Percentiles rank a stretch among this genome's conserved stretches.
Evolutionary conservation across 2,888 invertebrate species (phyloP).

Genomic region (Pogonocherus hispidulus): DNA sequence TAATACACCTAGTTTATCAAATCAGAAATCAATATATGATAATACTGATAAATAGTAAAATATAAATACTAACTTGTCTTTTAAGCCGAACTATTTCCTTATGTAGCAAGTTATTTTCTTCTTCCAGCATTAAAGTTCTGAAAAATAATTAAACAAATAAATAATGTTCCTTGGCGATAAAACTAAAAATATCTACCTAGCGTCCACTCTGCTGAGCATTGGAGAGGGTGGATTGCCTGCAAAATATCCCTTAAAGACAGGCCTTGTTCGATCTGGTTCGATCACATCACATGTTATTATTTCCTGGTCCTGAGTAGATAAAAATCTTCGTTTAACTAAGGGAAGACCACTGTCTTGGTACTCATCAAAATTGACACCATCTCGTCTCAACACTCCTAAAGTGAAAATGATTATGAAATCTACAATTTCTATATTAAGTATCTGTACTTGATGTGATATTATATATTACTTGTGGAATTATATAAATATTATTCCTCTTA

Average conservation of each 20-base stretch:
- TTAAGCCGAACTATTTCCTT: constrained; percentile 80
- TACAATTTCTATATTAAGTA: too few relatives aligned
- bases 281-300: constrained; percentile 51
- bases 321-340: constrained; percentile 63
- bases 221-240: constrained; percentile 64
- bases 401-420: constrained; percentile 15
- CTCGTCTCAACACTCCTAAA: constrained; percentile 53
- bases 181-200: constrained; percentile 54
- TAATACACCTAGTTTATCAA: too few relatives aligned
- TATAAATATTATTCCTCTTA: too few relatives aligned
- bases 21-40: too few relatives aligned
- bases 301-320: constrained; percentile 55
- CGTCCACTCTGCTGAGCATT: constrained; percentile 62
- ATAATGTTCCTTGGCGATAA: neutral
- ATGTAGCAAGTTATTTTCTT: constrained; percentile 78
- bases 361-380: constrained; percentile 59
- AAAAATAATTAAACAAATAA: constrained; percentile 28
- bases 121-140: constrained; percentile 72
- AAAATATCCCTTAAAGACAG: constrained; percentile 65
- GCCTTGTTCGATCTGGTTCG: constrained; percentile 46
- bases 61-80: constrained; percentile 71
- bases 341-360: constrained; percentile 63
- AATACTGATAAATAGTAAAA: too few relatives aligned
- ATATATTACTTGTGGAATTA: too few relatives aligned
- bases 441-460: too few relatives aligned